These are phyloP conservation scores for Actinia equina DNA, from an alignment of 64 coral and sea anemone species.

Conservation along the genomic window DNA sequence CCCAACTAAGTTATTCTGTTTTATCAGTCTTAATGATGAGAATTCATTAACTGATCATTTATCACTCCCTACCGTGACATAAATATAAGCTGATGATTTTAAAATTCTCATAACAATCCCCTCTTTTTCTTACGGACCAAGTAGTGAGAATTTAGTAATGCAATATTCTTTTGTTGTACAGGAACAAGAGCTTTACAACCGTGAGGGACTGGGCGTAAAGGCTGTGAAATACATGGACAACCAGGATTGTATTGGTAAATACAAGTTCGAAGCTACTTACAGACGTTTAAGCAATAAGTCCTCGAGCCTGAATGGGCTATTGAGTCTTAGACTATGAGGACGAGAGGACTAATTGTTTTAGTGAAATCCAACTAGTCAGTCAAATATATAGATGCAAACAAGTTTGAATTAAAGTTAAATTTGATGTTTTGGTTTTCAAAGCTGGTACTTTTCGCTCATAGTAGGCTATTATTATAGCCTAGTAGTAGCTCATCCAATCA, in stretches of 20 bases:
- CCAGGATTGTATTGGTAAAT: constrained; percentile 91
- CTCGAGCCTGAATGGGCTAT: too few relatives aligned
- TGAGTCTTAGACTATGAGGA: too few relatives aligned
- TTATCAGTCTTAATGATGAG: background rate
- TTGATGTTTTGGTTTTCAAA: too few relatives aligned
- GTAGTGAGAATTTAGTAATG: background rate
- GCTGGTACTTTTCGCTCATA: too few relatives aligned
- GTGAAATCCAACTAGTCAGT: too few relatives aligned
- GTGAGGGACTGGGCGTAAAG: constrained; percentile 85
- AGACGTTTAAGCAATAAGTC: too few relatives aligned
- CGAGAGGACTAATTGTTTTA: too few relatives aligned
- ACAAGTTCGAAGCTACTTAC: background rate
- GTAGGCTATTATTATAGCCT: too few relatives aligned
- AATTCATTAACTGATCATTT: background rate
- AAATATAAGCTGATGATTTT: background rate
- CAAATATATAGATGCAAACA: too few relatives aligned
- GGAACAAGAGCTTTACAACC: constrained; percentile 91
- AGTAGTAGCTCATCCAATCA: too few relatives aligned
- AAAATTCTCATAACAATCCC: background rate
- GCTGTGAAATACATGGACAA: constrained; percentile 86
- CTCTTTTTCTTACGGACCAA: too few relatives aligned
- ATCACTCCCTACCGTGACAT: background rate
- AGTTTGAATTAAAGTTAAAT: too few relatives aligned
- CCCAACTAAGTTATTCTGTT: background rate
- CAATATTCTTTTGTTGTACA: constrained; percentile 10